These are phyloP conservation scores for Athrips mouffetella DNA, from an alignment of 2,888 invertebrate genomes.

Conservation along the genomic window DNA sequence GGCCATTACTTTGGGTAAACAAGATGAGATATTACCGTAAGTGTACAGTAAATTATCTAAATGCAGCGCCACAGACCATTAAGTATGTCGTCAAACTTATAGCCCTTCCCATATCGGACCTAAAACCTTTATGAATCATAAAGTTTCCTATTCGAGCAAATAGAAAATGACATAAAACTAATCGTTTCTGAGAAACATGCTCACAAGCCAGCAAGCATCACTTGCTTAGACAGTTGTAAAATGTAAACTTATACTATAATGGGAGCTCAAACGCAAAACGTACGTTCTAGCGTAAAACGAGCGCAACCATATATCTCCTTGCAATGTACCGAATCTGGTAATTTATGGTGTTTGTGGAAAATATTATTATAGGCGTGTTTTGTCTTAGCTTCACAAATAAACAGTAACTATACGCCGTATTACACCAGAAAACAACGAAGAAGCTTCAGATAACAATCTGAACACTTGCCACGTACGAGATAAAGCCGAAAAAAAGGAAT, in stretches of 20 bases:
- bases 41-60: background rate
- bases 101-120: background rate
- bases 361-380: slow-evolving; percentile 14
- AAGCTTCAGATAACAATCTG: slow-evolving; percentile 29
- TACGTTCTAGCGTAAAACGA: background rate
- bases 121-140: background rate
- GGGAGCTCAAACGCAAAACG: background rate
- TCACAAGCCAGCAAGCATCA: background rate
- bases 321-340: background rate
- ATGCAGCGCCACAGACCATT: background rate
- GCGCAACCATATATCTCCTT: background rate
- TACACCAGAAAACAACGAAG: slow-evolving; percentile 17
- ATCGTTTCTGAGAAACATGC: background rate
- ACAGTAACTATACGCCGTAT: slow-evolving; percentile 14
- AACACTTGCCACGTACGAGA: slow-evolving; percentile 31
- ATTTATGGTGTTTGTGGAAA: slow-evolving; percentile 12
- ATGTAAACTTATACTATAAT: background rate
- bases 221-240: no score
- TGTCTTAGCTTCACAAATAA: slow-evolving; percentile 12
- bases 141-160: background rate
- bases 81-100: background rate
- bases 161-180: slow-evolving; percentile 1
- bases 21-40: no score
- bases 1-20: no score
- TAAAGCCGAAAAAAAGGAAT: slow-evolving; percentile 26